These are phyloP conservation scores for Lepidocyrtinus sp. DNA, from an alignment of 2,888 invertebrate species.

Conservation along the genomic window DNA sequence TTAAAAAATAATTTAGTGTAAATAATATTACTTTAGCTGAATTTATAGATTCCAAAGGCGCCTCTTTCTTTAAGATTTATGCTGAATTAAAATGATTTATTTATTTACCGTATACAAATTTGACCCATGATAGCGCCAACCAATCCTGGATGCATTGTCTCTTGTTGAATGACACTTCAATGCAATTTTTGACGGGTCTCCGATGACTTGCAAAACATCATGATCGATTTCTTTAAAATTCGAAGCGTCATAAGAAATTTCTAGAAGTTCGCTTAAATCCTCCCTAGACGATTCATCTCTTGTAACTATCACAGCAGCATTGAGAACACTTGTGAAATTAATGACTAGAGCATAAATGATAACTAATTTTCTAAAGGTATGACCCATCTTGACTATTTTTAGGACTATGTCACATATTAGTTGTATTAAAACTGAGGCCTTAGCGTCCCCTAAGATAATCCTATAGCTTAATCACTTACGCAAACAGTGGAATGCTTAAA, in stretches of 20 bases:
- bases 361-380: too few relatives aligned
- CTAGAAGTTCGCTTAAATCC: slow-evolving; percentile 6
- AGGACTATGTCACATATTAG: too few relatives aligned
- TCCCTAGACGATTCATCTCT: background rate
- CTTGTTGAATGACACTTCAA: slow-evolving; percentile 20
- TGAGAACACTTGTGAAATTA: background rate
- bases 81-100: too few relatives aligned
- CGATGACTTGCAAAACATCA: slow-evolving; percentile 20
- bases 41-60: too few relatives aligned
- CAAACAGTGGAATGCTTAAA: too few relatives aligned
- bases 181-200: background rate
- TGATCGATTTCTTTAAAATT: slow-evolving; percentile 33
- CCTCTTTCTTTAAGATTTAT: too few relatives aligned
- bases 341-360: background rate
- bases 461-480: too few relatives aligned
- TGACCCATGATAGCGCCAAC: slow-evolving; percentile 34
- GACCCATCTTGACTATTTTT: too few relatives aligned
- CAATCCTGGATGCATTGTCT: background rate
- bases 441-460: too few relatives aligned
- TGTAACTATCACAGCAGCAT: background rate
- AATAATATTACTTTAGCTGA: too few relatives aligned
- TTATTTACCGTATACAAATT: background rate
- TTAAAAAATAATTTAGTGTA: too few relatives aligned
- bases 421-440: too few relatives aligned
- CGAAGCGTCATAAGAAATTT: background rate